phyloP scores from a whole-genome alignment of 1,140 invertebrate species.

The Vollenhovia emeryi region DNA sequence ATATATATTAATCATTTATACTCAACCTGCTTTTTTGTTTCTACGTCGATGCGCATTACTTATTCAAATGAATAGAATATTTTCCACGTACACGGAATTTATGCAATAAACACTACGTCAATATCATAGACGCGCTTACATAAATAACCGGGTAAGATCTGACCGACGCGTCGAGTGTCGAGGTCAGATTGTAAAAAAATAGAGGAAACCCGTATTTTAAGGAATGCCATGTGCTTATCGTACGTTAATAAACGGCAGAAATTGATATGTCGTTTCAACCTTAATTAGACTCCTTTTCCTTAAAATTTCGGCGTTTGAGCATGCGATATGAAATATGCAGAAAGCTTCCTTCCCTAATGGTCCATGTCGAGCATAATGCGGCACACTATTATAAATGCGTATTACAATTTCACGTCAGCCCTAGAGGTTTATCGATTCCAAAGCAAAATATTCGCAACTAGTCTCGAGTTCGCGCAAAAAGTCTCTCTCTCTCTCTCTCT shows the following conservation, averaged over 20 bases:
- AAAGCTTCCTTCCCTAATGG: not conserved
- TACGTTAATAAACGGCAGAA: constrained; percentile 35
- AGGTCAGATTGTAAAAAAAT: constrained; percentile 48
- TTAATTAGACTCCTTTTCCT: not conserved
- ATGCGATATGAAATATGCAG: constrained; percentile 13
- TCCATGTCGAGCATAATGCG: not conserved
- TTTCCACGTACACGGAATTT: not conserved
- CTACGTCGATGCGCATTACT: not conserved
- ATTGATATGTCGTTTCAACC: constrained; percentile 42
- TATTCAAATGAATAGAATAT: constrained; percentile 31
- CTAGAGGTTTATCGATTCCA: not conserved
- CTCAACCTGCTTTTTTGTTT: not conserved
- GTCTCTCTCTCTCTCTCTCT: not conserved
- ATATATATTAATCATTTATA: constrained; percentile 12
- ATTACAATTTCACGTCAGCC: not conserved
- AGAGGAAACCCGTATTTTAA: constrained; percentile 30
- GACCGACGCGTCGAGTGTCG: not conserved
- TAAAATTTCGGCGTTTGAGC: constrained; percentile 14
- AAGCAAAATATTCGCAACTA: constrained; percentile 8
- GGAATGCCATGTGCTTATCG: constrained; percentile 45
- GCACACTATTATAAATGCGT: not conserved
- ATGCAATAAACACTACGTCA: constrained; percentile 24
- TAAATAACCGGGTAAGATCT: constrained; percentile 39
- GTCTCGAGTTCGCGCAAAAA: constrained; percentile 50
- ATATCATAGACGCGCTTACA: constrained; percentile 6